A percentile compares a stretch with the other conserved stretches of the same genome.
These are phyloP conservation scores for Hydrolagus affinis DNA, from an alignment of 2,113 vertebrate species.

Conservation along the genomic window DNA sequence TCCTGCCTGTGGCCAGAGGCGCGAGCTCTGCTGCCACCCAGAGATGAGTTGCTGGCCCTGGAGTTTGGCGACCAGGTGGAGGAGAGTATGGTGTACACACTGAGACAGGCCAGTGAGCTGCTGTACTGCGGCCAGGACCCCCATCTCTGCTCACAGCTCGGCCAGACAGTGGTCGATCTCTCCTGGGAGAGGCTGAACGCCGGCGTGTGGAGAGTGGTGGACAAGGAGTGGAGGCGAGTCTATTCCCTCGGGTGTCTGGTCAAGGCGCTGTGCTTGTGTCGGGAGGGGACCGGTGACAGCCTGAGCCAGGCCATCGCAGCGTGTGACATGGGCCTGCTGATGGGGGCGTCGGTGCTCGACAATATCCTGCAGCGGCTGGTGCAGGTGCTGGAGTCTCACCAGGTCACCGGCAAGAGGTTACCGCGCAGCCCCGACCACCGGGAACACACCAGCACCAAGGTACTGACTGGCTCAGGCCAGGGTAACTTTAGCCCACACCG, in stretches of 20 bases:
- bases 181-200: slow-evolving; percentile 83
- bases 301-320: slow-evolving; percentile 56
- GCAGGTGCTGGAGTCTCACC: slow-evolving; percentile 54
- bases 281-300: slow-evolving; percentile 33
- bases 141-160: slow-evolving; percentile 40
- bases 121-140: slow-evolving; percentile 45
- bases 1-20: slow-evolving; percentile 50
- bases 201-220: slow-evolving; percentile 65
- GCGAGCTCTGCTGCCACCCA: slow-evolving; percentile 48
- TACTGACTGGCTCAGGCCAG: slow-evolving; percentile 29
- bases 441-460: slow-evolving; percentile 48
- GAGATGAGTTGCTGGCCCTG: slow-evolving; percentile 50
- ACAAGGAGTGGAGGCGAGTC: slow-evolving; percentile 73
- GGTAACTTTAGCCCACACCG: too few species aligned
- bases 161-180: slow-evolving; percentile 65
- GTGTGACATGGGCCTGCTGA: slow-evolving; percentile 83
- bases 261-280: slow-evolving; percentile 62
- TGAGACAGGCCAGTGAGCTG: slow-evolving; percentile 48
- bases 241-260: slow-evolving; percentile 77
- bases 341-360: slow-evolving; percentile 72
- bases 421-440: slow-evolving; percentile 29
- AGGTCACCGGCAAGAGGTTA: slow-evolving; percentile 35
- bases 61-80: slow-evolving; percentile 56
- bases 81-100: slow-evolving; percentile 44
- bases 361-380: slow-evolving; percentile 61